Conservation (phyloP, 2,113 vertebrate species). For the Vulpes ferrilata region DNA sequence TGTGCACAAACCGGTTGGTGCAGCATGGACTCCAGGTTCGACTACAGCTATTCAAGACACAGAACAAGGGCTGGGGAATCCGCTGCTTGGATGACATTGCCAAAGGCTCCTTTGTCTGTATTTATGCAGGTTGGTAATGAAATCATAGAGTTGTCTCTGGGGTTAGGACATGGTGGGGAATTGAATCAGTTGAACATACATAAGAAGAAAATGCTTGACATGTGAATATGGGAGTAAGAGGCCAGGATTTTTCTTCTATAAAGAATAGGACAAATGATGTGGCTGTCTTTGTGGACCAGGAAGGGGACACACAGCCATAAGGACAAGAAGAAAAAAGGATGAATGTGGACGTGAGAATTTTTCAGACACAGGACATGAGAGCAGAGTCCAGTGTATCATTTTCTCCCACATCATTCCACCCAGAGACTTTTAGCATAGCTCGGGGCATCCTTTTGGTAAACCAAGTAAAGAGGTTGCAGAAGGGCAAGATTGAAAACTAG, state of each 20-base stretch:
- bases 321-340: background rate
- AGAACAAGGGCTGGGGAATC: conserved; percentile 99
- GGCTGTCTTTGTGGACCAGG: background rate
- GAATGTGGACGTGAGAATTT: background rate
- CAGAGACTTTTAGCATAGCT: background rate
- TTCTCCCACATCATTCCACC: background rate
- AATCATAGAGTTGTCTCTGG: background rate
- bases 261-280: background rate
- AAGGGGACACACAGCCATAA: background rate
- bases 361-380: background rate
- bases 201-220: background rate
- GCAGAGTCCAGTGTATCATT: background rate
- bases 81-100: conserved; percentile 97
- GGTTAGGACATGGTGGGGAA: background rate
- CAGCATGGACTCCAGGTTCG: conserved; percentile 98
- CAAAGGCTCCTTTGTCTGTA: conserved; percentile 98
- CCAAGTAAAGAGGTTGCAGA: background rate
- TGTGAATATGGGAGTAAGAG: background rate
- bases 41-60: conserved; percentile 98
- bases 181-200: background rate
- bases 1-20: conserved; percentile 97
- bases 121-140: conserved; percentile 94
- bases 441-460: background rate
- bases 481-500: background rate
- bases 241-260: background rate